A percentile compares a stretch with the other conserved stretches of the same genome.
phyloP scores from a whole-genome alignment of 2,888 invertebrate species.

The Pristionchus fissidentatus region DNA sequence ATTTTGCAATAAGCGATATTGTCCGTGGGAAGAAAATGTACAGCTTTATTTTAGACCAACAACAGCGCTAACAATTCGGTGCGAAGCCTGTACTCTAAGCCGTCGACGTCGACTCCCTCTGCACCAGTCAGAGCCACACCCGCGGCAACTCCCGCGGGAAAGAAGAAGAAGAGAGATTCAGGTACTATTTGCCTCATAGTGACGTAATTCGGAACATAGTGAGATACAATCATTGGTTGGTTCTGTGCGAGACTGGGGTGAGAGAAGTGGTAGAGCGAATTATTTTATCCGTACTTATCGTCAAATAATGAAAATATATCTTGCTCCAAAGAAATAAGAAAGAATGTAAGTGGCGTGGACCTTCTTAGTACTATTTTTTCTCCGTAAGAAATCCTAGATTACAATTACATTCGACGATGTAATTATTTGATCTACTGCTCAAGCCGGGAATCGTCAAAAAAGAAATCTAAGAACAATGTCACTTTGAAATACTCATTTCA shows the following conservation, averaged over 20 bases:
- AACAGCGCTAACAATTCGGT: conserved; percentile 61
- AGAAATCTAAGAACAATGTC: no score
- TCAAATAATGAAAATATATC: background rate
- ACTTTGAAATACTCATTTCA: no score
- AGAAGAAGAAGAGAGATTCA: conserved; percentile 45
- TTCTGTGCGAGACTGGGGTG: no score
- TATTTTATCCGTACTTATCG: no score
- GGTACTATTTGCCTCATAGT: background rate
- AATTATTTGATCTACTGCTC: no score
- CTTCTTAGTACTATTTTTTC: background rate
- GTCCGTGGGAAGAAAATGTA: background rate
- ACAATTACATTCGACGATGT: background rate
- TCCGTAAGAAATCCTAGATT: background rate
- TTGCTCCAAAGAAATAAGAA: background rate
- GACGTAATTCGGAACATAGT: no score
- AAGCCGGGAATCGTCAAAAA: no score
- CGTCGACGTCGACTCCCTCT: background rate
- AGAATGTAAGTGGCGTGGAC: background rate
- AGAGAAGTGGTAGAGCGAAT: no score
- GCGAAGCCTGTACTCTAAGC: conserved; percentile 53
- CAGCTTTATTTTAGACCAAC: conserved; percentile 52
- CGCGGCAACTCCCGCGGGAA: background rate
- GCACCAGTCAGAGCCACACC: background rate
- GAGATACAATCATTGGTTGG: no score
- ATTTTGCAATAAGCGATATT: background rate